Evolutionary conservation across 2,113 vertebrate genomes (phyloP).

Genomic region (Cyanoramphus novaezelandiae): DNA sequence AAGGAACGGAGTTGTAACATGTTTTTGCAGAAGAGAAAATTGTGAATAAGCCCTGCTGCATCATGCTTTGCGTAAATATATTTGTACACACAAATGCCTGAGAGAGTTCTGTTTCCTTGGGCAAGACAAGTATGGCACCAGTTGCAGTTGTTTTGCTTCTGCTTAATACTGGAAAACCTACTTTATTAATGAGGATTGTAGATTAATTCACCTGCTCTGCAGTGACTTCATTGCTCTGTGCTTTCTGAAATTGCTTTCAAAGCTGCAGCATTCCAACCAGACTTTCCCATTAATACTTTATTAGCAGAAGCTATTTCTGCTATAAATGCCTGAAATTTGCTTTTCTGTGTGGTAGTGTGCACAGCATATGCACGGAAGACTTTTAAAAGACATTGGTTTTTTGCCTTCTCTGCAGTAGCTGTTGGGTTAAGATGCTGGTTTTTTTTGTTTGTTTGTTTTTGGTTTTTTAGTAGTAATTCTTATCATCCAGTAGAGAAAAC

Average conservation of each 20-base stretch:
- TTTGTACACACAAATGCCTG: not conserved
- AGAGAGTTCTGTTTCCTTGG: not conserved
- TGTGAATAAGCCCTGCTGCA: not conserved
- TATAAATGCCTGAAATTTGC: not conserved
- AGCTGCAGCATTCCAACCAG: not conserved
- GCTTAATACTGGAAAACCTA: not conserved
- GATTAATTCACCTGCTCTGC: constrained; percentile 11
- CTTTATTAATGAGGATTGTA: not conserved
- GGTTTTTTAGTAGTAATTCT: not conserved
- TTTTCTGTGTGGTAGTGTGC: not conserved
- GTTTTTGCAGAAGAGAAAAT: not conserved
- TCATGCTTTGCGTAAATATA: not conserved
- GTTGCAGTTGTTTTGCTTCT: not conserved
- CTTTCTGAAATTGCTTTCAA: constrained; percentile 25
- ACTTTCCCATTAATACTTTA: constrained; percentile 43
- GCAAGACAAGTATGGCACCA: not conserved
- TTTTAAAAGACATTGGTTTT: not conserved
- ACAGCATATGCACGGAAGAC: not conserved
- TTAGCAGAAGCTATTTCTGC: constrained; percentile 16
- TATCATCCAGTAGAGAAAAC: not conserved
- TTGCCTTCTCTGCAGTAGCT: not conserved
- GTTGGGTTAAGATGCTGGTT: not conserved
- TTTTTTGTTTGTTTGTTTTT: not conserved
- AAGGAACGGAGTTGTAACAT: not conserved
- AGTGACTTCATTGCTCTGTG: not conserved